Percentiles rank a stretch among this genome's conserved stretches.
Evolutionary conservation across 1,140 invertebrate species (phyloP).

Genomic region (Sinella curviseta): DNA sequence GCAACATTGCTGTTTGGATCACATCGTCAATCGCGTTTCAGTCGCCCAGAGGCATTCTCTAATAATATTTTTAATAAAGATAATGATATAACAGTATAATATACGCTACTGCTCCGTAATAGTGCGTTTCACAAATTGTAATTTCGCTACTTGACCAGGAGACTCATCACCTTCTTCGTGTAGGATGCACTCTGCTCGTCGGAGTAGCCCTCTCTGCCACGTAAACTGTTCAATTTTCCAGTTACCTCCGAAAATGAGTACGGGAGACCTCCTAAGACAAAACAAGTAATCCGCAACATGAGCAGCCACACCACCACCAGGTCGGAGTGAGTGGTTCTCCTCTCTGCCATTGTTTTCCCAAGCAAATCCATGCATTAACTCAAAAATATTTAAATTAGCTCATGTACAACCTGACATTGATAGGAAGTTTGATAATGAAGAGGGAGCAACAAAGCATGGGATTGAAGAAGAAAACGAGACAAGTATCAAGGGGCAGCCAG

Average conservation of each 20-base stretch:
- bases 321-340: no score
- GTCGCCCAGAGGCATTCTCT: not conserved
- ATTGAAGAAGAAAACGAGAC: not conserved
- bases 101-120: not conserved
- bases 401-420: conserved; percentile 8
- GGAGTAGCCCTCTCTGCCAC: no score
- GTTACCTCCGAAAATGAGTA: not conserved
- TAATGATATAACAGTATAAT: not conserved
- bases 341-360: no score
- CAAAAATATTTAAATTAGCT: conserved; percentile 5
- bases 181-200: not conserved
- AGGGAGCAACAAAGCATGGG: not conserved
- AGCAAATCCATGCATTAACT: no score
- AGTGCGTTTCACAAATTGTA: not conserved
- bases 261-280: not conserved
- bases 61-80: not conserved
- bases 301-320: no score
- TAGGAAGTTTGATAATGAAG: conserved; percentile 4
- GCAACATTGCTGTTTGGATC: no score
- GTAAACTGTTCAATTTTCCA: not conserved
- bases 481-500: not conserved
- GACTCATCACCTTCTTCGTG: not conserved
- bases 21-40: not conserved
- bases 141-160: not conserved
- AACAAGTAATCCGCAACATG: no score